phyloP scores from a whole-genome alignment of 2,888 invertebrate genomes.

The Diplolepis rosae region DNA sequence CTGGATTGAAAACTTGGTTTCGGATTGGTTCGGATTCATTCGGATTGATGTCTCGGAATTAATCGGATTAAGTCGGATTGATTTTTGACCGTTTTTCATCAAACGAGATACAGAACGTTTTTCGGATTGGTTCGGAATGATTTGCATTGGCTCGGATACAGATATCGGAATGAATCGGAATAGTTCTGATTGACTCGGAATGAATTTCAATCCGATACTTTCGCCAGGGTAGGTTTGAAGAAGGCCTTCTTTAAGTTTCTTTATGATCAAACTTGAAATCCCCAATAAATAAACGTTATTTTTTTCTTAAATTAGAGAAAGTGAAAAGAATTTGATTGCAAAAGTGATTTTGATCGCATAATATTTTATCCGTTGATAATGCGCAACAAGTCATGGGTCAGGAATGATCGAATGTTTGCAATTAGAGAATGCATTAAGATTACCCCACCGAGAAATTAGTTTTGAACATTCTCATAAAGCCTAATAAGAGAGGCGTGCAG shows the following conservation, averaged over 20 bases:
- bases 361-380: conserved; percentile 14
- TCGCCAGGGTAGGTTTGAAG: no score
- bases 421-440: conserved; percentile 7
- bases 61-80: no score
- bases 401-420: background rate
- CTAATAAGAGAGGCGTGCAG: background rate
- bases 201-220: no score
- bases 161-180: no score
- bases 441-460: conserved; percentile 19
- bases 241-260: background rate
- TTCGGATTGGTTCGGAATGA: no score
- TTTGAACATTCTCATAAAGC: background rate
- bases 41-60: no score
- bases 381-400: conserved; percentile 16
- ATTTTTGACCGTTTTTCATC: no score
- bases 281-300: background rate
- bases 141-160: no score
- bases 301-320: conserved; percentile 4
- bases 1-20: no score
- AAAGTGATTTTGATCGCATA: conserved; percentile 3
- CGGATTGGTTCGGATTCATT: no score
- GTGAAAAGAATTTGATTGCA: conserved; percentile 10
- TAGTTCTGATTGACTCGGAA: no score
- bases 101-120: no score
- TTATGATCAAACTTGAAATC: background rate